Evolutionary conservation across 2,797 vertebrate genomes (phyloP), one percentile per base, ranked within the genome.

Genomic region (Microhierax caerulescens): DNA sequence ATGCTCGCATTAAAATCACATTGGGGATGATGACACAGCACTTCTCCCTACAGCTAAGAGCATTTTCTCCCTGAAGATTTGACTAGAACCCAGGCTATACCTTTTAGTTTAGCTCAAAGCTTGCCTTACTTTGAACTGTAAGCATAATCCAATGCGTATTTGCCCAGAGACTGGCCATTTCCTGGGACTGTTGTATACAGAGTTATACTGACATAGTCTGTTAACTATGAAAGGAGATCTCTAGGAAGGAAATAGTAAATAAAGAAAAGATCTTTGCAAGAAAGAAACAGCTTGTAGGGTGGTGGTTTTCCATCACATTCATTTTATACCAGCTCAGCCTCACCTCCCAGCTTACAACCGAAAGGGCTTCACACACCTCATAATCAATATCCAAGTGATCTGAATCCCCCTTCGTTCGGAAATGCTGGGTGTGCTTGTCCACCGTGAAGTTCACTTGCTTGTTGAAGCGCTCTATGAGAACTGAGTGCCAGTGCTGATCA

Each of bases 321-420:
- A 27, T 63, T 89, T 94, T 27, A 54, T 21, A 74, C 6, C 18
- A 76, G 22, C 64, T 95, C 54, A 64, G 43, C 16, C 34, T 64
- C 34, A 47, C 41, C 36, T 68, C 56, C 37, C 36, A 65, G 13
- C 32, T 74, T 91, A 54, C 32, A 91, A 85, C 3, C 24, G 47
- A 77, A 74, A 84, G 68, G 21, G 16, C 13, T 47, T 57, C 37
- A 97, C 98, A 65, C 95, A 99, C 99, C 99, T 99, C 99, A 14
- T 99, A 99, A 97, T 99, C 99, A 36, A 99, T 99, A 94, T 99
- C 99, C 97, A 99, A 97, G 22, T 99, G 99, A 96, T 99, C 99
- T 0, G 99, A 98, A 20, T 99, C 99, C 1, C 99, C 99, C 94
- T 98, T 98, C 11, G 99, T 99, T 59, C 99, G 98, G 96, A 99